A percentile compares a stretch with the other conserved stretches of the same genome.
Evolutionary conservation across 2,888 invertebrate genomes (phyloP).

Genomic region (Mythimna impura): DNA sequence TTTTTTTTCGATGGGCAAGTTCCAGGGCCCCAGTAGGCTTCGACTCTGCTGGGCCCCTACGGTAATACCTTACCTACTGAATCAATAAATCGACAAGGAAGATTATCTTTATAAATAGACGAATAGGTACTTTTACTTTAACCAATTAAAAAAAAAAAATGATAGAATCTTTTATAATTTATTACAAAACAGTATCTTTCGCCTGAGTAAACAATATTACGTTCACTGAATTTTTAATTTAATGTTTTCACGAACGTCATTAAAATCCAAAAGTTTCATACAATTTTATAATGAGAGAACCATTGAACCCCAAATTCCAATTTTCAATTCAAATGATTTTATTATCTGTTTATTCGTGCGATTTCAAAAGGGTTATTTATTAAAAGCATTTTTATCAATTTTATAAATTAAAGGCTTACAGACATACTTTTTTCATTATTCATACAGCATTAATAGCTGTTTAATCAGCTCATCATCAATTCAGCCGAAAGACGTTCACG

Average conservation of each 20-base stretch:
- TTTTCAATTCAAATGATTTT: conserved; percentile 11
- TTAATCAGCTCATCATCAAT: too few species aligned
- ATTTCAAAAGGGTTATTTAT: neutral
- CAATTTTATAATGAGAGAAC: conserved; percentile 11
- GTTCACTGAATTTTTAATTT: conserved; percentile 1
- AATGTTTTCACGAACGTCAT: conserved; percentile 9
- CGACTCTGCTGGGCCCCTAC: too few species aligned
- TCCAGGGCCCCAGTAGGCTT: too few species aligned
- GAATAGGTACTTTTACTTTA: neutral
- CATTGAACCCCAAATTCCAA: conserved; percentile 27
- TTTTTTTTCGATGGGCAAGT: too few species aligned
- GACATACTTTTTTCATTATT: neutral
- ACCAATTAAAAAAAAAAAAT: neutral
- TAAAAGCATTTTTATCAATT: neutral
- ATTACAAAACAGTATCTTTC: neutral
- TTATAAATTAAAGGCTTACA: neutral
- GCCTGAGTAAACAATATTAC: neutral
- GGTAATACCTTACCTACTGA: neutral
- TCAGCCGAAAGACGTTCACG: too few species aligned
- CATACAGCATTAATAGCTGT: too few species aligned
- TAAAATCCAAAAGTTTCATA: conserved; percentile 13
- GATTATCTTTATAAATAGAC: neutral
- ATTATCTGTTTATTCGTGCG: conserved; percentile 6
- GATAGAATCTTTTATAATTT: too few species aligned
- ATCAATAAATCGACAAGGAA: neutral